These are phyloP conservation scores for Papilio gigon DNA, from an alignment of 2,888 invertebrate species.

Conservation along the genomic window DNA sequence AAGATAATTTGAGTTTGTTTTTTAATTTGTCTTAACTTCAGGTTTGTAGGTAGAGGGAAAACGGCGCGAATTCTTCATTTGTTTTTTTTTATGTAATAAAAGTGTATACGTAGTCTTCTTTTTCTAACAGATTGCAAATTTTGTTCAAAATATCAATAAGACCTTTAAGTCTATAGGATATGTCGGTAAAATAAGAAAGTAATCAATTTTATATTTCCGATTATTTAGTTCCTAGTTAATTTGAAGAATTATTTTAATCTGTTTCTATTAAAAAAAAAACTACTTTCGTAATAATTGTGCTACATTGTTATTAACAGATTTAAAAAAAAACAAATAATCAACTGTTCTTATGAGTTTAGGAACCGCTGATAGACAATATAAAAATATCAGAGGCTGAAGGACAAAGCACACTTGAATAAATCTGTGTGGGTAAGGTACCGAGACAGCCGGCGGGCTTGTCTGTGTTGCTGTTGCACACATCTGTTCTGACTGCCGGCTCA, in stretches of 20 bases:
- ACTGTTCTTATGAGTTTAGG: not conserved
- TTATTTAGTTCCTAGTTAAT: not conserved
- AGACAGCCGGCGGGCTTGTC: constrained; percentile 34
- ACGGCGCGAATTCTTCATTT: not conserved
- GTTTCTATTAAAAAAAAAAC: no score
- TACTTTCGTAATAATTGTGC: no score
- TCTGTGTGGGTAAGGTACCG: constrained; percentile 12
- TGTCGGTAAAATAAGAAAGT: not conserved
- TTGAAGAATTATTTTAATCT: no score
- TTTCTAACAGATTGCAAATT: not conserved
- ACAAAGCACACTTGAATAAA: constrained; percentile 6
- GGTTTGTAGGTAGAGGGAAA: not conserved
- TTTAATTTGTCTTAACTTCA: not conserved
- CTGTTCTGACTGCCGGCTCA: constrained; percentile 42
- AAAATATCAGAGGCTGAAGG: constrained; percentile 9
- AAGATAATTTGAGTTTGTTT: not conserved
- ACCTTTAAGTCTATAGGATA: not conserved
- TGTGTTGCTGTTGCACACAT: constrained; percentile 32
- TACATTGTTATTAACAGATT: no score
- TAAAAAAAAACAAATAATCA: no score
- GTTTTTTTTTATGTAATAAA: not conserved
- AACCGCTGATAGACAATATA: not conserved
- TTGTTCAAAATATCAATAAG: not conserved
- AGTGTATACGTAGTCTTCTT: not conserved
- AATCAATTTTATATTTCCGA: not conserved